phyloP scores from a whole-genome alignment of 2,888 invertebrate species.

The Brachyptera putata region DNA sequence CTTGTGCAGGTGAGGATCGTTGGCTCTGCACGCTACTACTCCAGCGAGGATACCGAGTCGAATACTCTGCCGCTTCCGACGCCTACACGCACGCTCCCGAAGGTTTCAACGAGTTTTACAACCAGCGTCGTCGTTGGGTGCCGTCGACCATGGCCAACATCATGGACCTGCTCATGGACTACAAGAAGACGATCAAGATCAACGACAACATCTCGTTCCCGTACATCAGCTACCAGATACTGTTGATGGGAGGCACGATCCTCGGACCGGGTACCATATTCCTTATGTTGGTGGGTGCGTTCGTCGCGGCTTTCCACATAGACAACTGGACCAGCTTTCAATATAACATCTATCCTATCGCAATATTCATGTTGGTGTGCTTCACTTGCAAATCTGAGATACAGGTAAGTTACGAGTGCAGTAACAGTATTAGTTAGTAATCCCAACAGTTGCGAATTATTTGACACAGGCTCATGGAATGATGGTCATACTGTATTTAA shows the following conservation, averaged over 20 bases:
- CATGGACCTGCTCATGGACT: conserved; percentile 76
- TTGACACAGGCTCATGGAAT: no score
- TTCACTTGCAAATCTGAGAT: conserved; percentile 60
- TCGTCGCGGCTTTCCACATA: conserved; percentile 71
- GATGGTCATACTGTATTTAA: no score
- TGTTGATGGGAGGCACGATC: conserved; percentile 69
- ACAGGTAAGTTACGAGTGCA: conserved; percentile 66
- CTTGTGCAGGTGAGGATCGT: conserved; percentile 75
- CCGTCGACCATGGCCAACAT: conserved; percentile 96
- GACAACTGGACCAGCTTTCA: conserved; percentile 62
- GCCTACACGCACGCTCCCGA: conserved; percentile 94
- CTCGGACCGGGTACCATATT: conserved; percentile 80
- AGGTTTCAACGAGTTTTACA: conserved; percentile 87
- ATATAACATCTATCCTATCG: conserved; percentile 63
- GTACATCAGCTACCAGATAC: conserved; percentile 67
- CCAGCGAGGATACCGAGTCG: conserved; percentile 87
- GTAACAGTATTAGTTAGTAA: no score
- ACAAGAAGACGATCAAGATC: conserved; percentile 69
- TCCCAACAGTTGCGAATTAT: no score
- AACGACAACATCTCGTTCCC: conserved; percentile 86
- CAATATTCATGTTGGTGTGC: conserved; percentile 62
- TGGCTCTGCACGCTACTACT: conserved; percentile 91
- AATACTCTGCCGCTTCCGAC: conserved; percentile 93
- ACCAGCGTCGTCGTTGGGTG: conserved; percentile 92
- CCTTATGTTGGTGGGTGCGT: conserved; percentile 77